Evolutionary conservation across 2,888 invertebrate genomes (phyloP), one percentile per base, ranked within the genome.

Genomic region (Agrochola lychnidis): DNA sequence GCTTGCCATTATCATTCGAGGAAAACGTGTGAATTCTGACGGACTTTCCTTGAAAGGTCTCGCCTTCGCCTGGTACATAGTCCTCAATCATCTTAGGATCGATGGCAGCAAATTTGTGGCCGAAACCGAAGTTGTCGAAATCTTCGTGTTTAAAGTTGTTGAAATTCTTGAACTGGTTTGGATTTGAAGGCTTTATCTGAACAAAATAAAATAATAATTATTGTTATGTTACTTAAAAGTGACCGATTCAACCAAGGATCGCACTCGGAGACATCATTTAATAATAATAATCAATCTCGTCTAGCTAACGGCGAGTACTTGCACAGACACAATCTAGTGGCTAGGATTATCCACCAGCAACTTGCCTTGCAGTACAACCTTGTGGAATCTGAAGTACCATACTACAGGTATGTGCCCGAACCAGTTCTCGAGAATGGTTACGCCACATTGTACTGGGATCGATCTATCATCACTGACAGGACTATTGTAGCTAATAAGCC

Each of bases 1-100:
- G 22, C 3, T 61, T 4, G 2, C 88, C 88, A 68, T 87, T 82
- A 10, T 69, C 25, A 53, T 87, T 61, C 0, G 19, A n/a, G 6
- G 51, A 61, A 40, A 45, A 81, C 12, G 10, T 61, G 25, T 16
- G 22, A n/a, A n/a, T 63, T 2, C 25, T 70, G 12, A 72, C 0
- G 6, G 64, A 48, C 0, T 36, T 16, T 7, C 72, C 81, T 1
- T 0, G 1, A 56, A 64, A 88, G 0, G 19, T 10, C 42, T 82
- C 80, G 10, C 61, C 59, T 1, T 66, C 19, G 0, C 45, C 57
- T 10, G 88, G 88, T 10, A 67, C 70, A 25, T 76, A 64, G 3
- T 16, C 70, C 61, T 68, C 79, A 22, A 88, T 81, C 9, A 12
- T 59, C 9, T 79, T 69, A n/a, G 42, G 48, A 16, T 78, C 63